A percentile compares a stretch with the other conserved stretches of the same genome.
phyloP scores from a whole-genome alignment of 2,797 vertebrate species.

The Anguilla megastoma region DNA sequence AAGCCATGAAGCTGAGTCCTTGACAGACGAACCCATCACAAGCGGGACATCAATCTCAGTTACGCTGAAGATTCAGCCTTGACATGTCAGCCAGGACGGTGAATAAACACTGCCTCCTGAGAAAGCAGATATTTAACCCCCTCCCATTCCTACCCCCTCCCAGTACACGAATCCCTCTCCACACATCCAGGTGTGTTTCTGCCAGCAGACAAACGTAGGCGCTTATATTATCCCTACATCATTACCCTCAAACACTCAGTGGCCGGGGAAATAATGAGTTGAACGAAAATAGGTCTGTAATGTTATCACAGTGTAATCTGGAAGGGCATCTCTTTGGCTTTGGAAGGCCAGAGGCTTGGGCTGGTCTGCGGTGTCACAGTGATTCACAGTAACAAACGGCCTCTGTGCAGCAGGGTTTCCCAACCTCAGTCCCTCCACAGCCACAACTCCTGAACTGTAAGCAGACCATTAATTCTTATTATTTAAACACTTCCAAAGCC shows the following conservation, averaged over 20 bases:
- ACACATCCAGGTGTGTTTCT: background rate
- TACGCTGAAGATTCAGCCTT: background rate
- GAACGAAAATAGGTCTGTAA: background rate
- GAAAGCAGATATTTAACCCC: background rate
- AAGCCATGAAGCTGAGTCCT: background rate
- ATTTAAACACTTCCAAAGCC: too few species aligned
- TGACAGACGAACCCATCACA: background rate
- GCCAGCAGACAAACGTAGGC: background rate
- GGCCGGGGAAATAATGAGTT: background rate
- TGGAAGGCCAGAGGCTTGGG: background rate
- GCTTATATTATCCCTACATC: background rate
- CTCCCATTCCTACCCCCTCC: background rate
- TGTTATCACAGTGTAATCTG: background rate
- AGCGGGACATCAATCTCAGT: background rate
- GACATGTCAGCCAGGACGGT: background rate
- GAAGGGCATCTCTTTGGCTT: background rate
- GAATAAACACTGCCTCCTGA: background rate
- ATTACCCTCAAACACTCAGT: background rate
- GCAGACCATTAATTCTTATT: background rate
- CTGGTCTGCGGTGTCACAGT: background rate
- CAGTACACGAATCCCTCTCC: background rate
- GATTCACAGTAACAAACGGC: background rate
- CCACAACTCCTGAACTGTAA: background rate
- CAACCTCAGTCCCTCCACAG: background rate
- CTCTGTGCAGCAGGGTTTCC: background rate